Conservation (phyloP, 2,113 vertebrate species). For the Cephalophus harveyi region DNA sequence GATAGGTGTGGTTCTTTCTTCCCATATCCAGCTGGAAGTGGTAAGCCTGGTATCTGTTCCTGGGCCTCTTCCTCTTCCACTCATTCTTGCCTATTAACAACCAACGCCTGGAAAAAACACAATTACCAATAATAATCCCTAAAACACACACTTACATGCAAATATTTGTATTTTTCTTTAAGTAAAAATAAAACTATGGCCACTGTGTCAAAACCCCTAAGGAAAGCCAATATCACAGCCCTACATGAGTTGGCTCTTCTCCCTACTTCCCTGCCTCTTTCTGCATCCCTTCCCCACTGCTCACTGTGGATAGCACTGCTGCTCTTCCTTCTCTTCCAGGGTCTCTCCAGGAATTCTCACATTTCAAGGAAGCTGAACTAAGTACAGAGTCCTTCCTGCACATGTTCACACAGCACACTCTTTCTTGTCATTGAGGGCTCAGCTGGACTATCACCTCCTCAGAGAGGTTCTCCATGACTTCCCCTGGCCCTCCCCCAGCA, state of each 20-base stretch:
- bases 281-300: not conserved
- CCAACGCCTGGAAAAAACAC: not conserved
- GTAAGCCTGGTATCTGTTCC: not conserved
- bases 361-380: not conserved
- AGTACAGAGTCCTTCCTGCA: not conserved
- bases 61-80: no score
- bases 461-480: not conserved
- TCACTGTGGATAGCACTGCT: no score
- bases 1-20: not conserved
- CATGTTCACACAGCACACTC: not conserved
- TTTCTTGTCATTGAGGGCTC: not conserved
- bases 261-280: not conserved
- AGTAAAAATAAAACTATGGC: not conserved
- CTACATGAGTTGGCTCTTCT: accelerated
- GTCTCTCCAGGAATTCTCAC: not conserved
- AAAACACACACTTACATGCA: not conserved
- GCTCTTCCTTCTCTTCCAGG: not conserved
- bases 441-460: not conserved
- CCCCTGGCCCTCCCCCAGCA: no score
- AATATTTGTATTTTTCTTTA: not conserved
- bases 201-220: not conserved
- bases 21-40: not conserved
- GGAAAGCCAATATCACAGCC: not conserved
- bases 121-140: not conserved
- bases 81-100: not conserved